These are phyloP conservation scores for Lutjanus erythropterus DNA, from an alignment of 2,113 vertebrate species.

Conservation along the genomic window DNA sequence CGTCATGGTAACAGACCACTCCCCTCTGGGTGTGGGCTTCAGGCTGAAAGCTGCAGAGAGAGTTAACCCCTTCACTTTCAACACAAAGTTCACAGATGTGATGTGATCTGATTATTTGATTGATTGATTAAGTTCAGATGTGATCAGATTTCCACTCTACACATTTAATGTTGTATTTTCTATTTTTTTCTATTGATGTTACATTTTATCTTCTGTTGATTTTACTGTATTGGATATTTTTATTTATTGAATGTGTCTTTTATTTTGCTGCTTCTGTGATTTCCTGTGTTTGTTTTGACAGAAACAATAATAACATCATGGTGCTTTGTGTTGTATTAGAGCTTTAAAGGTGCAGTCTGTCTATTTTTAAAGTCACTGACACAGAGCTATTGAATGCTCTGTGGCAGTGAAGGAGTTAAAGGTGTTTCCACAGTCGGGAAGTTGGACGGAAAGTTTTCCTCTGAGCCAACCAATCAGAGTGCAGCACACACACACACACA, in stretches of 20 bases:
- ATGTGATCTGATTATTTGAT: too few species aligned
- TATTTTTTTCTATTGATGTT: neutral
- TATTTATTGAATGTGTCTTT: neutral
- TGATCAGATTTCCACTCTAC: neutral
- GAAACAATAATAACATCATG: neutral
- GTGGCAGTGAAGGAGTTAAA: slow-evolving; percentile 67
- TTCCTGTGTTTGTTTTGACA: too few species aligned
- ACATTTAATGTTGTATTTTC: too few species aligned
- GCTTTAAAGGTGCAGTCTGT: neutral
- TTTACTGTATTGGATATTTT: neutral
- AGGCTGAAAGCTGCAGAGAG: slow-evolving; percentile 5
- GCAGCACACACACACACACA: slow-evolving; percentile 38
- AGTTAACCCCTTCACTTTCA: slow-evolving; percentile 59
- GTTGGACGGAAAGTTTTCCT: slow-evolving; percentile 65
- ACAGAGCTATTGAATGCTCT: neutral
- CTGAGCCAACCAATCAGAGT: slow-evolving; percentile 54
- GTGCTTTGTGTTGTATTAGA: neutral
- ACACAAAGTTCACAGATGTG: too few species aligned
- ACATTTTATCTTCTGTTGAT: too few species aligned
- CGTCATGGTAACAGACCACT: slow-evolving; percentile 37
- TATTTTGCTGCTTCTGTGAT: neutral
- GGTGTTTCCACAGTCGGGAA: slow-evolving; percentile 57
- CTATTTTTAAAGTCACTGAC: neutral
- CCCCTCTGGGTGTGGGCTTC: slow-evolving; percentile 46
- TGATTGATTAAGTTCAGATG: neutral